A percentile compares a stretch with the other conserved stretches of the same genome.
Conservation (phyloP, 2,888 invertebrate species). For the Eueremaeus valkanovi region DNA sequence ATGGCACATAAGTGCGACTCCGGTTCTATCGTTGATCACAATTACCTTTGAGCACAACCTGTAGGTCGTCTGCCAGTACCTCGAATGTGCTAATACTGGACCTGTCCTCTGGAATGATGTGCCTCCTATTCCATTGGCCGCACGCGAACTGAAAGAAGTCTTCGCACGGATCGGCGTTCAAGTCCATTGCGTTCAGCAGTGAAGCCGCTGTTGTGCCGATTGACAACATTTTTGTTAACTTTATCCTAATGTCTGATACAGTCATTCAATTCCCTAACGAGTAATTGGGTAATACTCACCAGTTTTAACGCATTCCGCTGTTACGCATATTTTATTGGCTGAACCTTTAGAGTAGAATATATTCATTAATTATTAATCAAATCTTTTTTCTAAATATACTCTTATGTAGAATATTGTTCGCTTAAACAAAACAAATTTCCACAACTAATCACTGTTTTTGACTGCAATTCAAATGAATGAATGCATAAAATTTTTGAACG, state of each 20-base stretch:
- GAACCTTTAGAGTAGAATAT: background rate
- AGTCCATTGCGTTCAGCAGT: slow-evolving; percentile 73
- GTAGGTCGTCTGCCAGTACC: slow-evolving; percentile 75
- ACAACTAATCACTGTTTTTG: background rate
- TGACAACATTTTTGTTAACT: slow-evolving; percentile 2
- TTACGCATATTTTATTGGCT: slow-evolving; percentile 46
- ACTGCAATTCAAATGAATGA: background rate
- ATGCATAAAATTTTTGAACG: background rate
- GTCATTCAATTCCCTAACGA: background rate
- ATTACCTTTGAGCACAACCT: slow-evolving; percentile 70
- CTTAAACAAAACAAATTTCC: too few relatives aligned
- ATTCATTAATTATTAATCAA: slow-evolving; percentile 10
- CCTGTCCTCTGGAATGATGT: slow-evolving; percentile 78
- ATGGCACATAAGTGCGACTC: too few relatives aligned
- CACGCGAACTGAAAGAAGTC: slow-evolving; percentile 84
- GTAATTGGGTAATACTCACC: slow-evolving; percentile 44
- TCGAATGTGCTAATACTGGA: slow-evolving; percentile 80
- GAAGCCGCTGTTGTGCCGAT: slow-evolving; percentile 60
- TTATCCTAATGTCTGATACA: background rate
- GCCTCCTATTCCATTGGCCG: slow-evolving; percentile 79
- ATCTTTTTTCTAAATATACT: background rate
- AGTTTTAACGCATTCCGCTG: slow-evolving; percentile 50
- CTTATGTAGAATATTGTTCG: too few relatives aligned
- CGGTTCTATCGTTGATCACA: too few relatives aligned
- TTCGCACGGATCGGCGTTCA: slow-evolving; percentile 69